phyloP scores from a whole-genome alignment of 1,140 invertebrate genomes.

The Drosophila bipectinata region DNA sequence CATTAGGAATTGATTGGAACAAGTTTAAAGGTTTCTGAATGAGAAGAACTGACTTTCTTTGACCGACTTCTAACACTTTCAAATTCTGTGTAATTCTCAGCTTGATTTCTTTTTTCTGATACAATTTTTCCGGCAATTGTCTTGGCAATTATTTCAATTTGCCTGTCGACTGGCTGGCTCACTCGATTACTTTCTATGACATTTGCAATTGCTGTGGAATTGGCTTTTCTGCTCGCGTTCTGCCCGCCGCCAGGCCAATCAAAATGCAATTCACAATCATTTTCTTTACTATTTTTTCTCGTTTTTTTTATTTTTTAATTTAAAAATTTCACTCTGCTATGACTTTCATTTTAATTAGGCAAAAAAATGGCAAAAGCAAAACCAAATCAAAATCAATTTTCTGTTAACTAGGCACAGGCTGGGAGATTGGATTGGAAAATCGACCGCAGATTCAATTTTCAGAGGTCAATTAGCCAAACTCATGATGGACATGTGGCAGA shows the following conservation, averaged over 20 bases:
- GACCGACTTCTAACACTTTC: slow-evolving; percentile 39
- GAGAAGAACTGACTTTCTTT: slow-evolving; percentile 18
- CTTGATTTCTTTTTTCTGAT: slow-evolving; percentile 6
- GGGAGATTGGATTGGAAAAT: slow-evolving; percentile 54
- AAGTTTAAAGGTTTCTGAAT: background rate
- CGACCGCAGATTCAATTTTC: slow-evolving; percentile 74
- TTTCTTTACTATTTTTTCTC: slow-evolving; percentile 6
- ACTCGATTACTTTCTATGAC: slow-evolving; percentile 49
- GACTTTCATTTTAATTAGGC: slow-evolving; percentile 77
- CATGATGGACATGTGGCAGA: slow-evolving; percentile 52
- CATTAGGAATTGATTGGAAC: slow-evolving; percentile 8
- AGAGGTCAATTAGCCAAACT: slow-evolving; percentile 73
- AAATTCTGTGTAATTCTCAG: slow-evolving; percentile 25
- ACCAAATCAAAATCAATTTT: slow-evolving; percentile 68
- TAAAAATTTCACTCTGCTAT: slow-evolving; percentile 64
- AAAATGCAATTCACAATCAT: slow-evolving; percentile 15
- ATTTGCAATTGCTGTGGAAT: slow-evolving; percentile 27
- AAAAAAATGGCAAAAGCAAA: slow-evolving; percentile 26
- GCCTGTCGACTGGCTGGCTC: slow-evolving; percentile 25
- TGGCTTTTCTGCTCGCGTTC: slow-evolving; percentile 17
- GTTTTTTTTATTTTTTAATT: background rate
- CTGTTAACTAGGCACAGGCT: slow-evolving; percentile 43
- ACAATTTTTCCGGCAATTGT: slow-evolving; percentile 6
- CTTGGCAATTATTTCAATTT: slow-evolving; percentile 49
- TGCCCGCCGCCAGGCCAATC: background rate